Base-by-base conservation (phyloP, 2,888 invertebrate species). In the Eilema sororculum region DNA sequence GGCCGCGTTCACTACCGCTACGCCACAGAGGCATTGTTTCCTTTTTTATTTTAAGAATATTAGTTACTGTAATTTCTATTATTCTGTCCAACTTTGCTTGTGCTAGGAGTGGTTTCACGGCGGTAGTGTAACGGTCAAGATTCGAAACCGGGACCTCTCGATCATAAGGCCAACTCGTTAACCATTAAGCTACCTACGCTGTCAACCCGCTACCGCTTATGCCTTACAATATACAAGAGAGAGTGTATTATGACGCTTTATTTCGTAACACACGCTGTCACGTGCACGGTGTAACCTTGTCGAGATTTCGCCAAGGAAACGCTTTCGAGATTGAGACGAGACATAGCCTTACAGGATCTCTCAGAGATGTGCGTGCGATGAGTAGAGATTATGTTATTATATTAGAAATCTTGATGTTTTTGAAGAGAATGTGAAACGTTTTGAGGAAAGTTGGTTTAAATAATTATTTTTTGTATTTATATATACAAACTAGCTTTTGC, bases 231-330 rank as follows among this genome's bases (percentile, higher is more conserved):
- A 68, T 13, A 65, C 63, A 64, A 74, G 86, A 89, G 88, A 88
- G 87, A 86, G 84, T 80, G 76, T 77, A n/a, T n/a, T n/a, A 79
- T 82, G 79, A 79, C 76, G 75, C 68, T 62, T 62, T 67, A 81
- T 89, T 82, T 86, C 87, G 81, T 88, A 89, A 90, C 74, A 90
- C 73, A 79, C 80, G 79, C 74, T 76, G 80, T 78, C 82, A 76
- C 74, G 73, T 73, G 65, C 57, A 28, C 25, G 12, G 56, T 28
- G 41, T 67, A 73, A 69, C 70, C 72, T 67, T 69, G 72, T 6
- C 46, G 13, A 67, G 62, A 68, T 61, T 68, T 65, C 62, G 65
- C 57, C 22, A 61, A 68, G 67, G 56, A 61, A 60, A 59, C 58
- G 37, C 63, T 68, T 68, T 72, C 71, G 52, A 64, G 41, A 13